phyloP scores from a whole-genome alignment of 1,140 invertebrate species.

The Leptinotarsa undecemlineata region DNA sequence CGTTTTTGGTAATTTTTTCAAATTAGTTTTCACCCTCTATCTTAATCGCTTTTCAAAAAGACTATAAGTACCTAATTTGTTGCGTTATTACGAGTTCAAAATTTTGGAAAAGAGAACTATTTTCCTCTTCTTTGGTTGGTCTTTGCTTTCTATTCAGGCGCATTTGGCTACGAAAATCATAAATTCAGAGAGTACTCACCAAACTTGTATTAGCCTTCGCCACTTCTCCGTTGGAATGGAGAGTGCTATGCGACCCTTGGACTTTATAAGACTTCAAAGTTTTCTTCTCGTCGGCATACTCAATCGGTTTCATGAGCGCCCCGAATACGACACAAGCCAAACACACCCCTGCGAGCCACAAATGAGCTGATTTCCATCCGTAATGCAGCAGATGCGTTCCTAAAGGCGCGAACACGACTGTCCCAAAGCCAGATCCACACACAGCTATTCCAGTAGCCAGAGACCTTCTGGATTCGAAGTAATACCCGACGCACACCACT shows the following conservation, averaged over 20 bases:
- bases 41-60: no score
- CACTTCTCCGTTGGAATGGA: not conserved
- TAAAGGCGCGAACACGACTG: constrained; percentile 89
- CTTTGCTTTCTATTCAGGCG: no score
- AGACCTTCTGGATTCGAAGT: constrained; percentile 96
- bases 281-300: constrained; percentile 56
- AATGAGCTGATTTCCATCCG: constrained; percentile 89
- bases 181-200: constrained; percentile 4
- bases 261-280: not conserved
- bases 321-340: constrained; percentile 92
- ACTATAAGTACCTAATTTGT: no score
- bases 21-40: no score
- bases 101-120: no score
- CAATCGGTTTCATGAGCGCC: constrained; percentile 90
- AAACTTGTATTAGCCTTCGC: constrained; percentile 4
- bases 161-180: not conserved
- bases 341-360: constrained; percentile 89
- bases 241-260: not conserved
- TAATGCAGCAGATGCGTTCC: constrained; percentile 78
- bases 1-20: no score
- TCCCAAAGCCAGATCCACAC: constrained; percentile 94
- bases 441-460: constrained; percentile 97
- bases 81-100: no score
- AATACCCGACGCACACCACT: constrained; percentile 96
- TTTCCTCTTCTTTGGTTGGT: no score